Percentiles rank a stretch among this genome's conserved stretches.
Conservation (phyloP, 2,797 vertebrate genomes). For the Tenualosa ilisha region DNA sequence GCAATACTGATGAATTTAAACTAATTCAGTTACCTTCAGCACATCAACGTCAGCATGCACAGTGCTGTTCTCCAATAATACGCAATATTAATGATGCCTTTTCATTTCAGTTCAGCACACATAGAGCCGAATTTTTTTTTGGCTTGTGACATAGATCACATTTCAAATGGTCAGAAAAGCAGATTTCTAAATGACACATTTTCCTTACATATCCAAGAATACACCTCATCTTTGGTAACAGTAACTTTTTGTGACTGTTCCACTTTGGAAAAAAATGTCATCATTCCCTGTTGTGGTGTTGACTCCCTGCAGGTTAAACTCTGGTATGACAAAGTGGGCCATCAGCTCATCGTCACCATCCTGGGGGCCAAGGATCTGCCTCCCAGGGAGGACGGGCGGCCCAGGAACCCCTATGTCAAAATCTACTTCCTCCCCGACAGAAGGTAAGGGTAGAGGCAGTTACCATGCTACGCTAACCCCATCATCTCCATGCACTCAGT, state of each 20-base stretch:
- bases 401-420: conserved; percentile 93
- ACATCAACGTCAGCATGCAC: neutral
- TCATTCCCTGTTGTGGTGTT: neutral
- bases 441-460: conserved; percentile 67
- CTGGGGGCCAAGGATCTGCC: conserved; percentile 94
- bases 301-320: conserved; percentile 83
- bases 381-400: conserved; percentile 87
- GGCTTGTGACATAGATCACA: neutral
- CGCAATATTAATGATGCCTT: neutral
- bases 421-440: conserved; percentile 96
- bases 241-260: no score
- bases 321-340: conserved; percentile 92
- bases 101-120: neutral
- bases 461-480: neutral
- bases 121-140: neutral
- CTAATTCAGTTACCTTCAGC: neutral
- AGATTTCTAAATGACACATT: neutral
- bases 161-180: neutral
- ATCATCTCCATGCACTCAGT: neutral
- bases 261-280: neutral
- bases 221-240: no score
- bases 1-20: no score
- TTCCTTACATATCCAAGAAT: no score
- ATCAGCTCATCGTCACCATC: conserved; percentile 94
- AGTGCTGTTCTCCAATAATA: neutral